These are phyloP conservation scores for Desmophyllum pertusum DNA, from an alignment of 92 coral and sea anemone species.

Conservation along the genomic window DNA sequence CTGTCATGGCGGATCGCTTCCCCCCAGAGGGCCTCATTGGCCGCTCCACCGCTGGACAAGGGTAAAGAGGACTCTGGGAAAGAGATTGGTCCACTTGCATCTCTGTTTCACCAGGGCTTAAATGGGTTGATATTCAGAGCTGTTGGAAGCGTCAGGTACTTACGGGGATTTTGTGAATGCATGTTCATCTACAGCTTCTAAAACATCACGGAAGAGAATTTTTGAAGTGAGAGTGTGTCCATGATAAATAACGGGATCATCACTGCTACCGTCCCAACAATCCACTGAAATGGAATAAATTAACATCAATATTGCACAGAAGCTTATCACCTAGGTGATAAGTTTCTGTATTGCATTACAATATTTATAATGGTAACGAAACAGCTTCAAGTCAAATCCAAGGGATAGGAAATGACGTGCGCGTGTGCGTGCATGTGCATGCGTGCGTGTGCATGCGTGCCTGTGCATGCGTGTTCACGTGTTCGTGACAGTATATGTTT, in stretches of 20 bases:
- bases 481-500: no score
- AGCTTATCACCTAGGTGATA: no score
- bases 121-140: no score
- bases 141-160: slow-evolving; percentile 33
- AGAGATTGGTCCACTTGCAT: no score
- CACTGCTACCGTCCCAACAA: slow-evolving; percentile 97
- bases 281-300: slow-evolving; percentile 69
- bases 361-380: no score
- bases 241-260: slow-evolving; percentile 94
- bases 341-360: no score
- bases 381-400: background rate
- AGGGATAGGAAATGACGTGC: background rate
- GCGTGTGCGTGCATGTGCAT: background rate
- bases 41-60: no score
- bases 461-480: no score
- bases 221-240: slow-evolving; percentile 94
- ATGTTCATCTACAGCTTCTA: slow-evolving; percentile 82
- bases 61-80: no score
- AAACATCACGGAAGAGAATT: slow-evolving; percentile 84
- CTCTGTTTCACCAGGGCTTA: no score
- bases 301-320: background rate
- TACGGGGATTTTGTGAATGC: slow-evolving; percentile 90
- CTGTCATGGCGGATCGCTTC: no score
- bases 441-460: background rate
- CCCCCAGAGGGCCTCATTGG: no score